Evolutionary conservation across 1,140 invertebrate genomes (phyloP).

Genomic region (Leptonema lineaticorne): DNA sequence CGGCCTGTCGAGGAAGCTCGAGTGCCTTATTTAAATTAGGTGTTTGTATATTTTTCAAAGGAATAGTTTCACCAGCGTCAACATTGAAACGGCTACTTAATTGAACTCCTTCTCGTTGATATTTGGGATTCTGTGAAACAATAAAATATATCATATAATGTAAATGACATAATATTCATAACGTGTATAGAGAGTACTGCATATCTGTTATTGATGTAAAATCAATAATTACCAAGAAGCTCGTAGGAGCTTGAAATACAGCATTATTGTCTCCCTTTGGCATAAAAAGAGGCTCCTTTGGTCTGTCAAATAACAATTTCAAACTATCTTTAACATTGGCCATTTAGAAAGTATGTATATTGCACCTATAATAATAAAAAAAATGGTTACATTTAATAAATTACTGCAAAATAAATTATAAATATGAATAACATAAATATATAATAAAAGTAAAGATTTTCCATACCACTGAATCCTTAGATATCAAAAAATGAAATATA

Average conservation of each 20-base stretch:
- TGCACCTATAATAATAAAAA: neutral
- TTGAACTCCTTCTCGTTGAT: slow-evolving; percentile 46
- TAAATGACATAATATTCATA: neutral
- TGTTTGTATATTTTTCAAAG: slow-evolving; percentile 45
- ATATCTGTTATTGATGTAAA: neutral
- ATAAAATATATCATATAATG: slow-evolving; percentile 4
- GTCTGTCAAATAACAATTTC: slow-evolving; percentile 66
- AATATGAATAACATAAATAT: neutral
- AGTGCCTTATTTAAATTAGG: slow-evolving; percentile 49
- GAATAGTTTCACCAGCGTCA: slow-evolving; percentile 45
- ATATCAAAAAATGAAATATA: neutral
- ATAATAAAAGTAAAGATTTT: neutral
- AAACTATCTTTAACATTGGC: slow-evolving; percentile 41
- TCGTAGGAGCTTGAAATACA: slow-evolving; percentile 61
- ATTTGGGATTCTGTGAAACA: slow-evolving; percentile 46
- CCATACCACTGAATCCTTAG: neutral
- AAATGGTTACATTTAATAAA: neutral
- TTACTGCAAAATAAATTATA: neutral
- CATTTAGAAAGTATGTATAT: slow-evolving; percentile 8
- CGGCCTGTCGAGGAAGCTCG: slow-evolving; percentile 48
- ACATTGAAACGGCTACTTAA: slow-evolving; percentile 50
- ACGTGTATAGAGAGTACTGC: neutral
- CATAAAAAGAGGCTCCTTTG: slow-evolving; percentile 66
- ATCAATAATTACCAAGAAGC: slow-evolving; percentile 43
- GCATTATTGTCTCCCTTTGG: slow-evolving; percentile 60